Evolutionary conservation across 2,797 vertebrate species (phyloP), one percentile per base, ranked within the genome.

Genomic region (Vultur gryphus): DNA sequence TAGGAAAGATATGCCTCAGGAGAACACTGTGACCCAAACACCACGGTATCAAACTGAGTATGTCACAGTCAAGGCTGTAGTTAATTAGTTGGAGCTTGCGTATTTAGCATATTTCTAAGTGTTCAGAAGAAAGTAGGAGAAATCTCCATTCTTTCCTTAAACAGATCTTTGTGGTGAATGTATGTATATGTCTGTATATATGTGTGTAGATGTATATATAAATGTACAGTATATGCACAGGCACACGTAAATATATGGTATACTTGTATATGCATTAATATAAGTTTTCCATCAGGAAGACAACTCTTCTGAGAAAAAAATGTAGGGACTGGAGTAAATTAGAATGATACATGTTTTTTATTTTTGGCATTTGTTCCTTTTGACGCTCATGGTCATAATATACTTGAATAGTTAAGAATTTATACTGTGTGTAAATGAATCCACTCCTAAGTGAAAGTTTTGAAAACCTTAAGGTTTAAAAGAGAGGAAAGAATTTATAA

Each of bases 401-500:
- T 61, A 46, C 39, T 92, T 78, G 43, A 83, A 86, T 25, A 87
- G 81, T 49, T 95, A 85, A 80, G 67, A 83, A 92, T 87, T 90
- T 92, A 37, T 26, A 51, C 25, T 69, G 13, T 78, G 20, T 85
- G 23, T 83, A 92, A 95, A 87, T 89, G 49, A 92, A 80, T 61
- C 64, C 72, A 71, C 90, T 95, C 13, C 37, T 94, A 86, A 87
- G 18, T 85, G 71, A 91, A 93, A 94, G 75, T 85, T 97, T 91
- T 76, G 93, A 96, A 93, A 90, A 92, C 43, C 13, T 86, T 55
- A 88, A 88, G 52, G 75, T 95, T 95, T 83, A 43, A 87, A 96
- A 94, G 70, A 95, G 90, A 93, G 84, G 64, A 94, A 89, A 84
- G 72, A 84, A 84, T 94, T 88, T 94, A 51, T 82, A 94, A 95